These are phyloP conservation scores for Rhizoglyphus robini DNA, from an alignment of 1,140 invertebrate species.

Conservation along the genomic window DNA sequence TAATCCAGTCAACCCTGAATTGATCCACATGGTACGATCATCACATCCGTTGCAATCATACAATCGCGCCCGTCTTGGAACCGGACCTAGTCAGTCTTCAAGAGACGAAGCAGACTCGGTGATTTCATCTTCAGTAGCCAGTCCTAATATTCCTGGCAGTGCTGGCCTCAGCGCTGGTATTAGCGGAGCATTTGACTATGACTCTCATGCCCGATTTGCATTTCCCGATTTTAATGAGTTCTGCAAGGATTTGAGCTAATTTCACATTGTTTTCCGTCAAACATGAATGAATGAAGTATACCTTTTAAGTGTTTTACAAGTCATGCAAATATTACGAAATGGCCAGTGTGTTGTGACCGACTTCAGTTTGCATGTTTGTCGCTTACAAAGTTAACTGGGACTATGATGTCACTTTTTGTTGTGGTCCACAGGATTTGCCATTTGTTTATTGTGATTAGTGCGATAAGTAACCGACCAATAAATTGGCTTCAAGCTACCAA, in stretches of 20 bases:
- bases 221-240: slow-evolving; percentile 13
- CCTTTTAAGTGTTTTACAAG: neutral
- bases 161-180: neutral
- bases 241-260: neutral
- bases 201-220: neutral
- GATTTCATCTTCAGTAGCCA: neutral
- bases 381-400: too few relatives aligned
- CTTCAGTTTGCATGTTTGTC: neutral
- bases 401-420: too few relatives aligned
- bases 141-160: slow-evolving; percentile 7
- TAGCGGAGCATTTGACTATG: neutral
- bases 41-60: neutral
- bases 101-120: neutral
- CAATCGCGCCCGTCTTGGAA: neutral
- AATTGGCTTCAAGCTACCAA: neutral
- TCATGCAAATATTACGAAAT: neutral
- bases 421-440: too few relatives aligned
- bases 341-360: neutral
- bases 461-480: neutral
- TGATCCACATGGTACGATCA: neutral
- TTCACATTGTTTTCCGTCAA: too few relatives aligned
- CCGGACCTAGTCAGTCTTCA: neutral
- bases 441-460: neutral
- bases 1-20: neutral
- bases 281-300: neutral